Evolutionary conservation across 2,113 vertebrate genomes (phyloP), one percentile per base, ranked within the genome.

Genomic region (Carlito syrichta): DNA sequence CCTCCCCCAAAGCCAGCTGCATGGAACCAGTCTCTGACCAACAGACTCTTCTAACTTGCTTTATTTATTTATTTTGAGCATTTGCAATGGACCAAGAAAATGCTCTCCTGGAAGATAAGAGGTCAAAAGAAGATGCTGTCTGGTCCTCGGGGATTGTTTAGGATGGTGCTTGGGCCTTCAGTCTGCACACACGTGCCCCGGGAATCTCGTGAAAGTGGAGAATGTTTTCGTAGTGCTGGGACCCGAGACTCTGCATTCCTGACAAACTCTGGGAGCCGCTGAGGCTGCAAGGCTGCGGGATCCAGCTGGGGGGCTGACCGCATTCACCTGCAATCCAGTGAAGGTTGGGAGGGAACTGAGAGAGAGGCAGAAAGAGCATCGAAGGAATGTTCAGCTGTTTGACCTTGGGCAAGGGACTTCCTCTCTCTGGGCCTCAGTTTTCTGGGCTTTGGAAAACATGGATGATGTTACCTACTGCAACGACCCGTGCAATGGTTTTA

Each of bases 1-100:
- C 0, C 9, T 56, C 48, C 10, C 13, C n/a, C n/a, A n/a, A n/a
- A n/a, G 0, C 4, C 9, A 2, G 60, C 43, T 13, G 2, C 22
- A 1, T 1, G 6, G 82, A n/a, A 8, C 13, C 69, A 20, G 38
- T 43, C 50, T 81, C 48, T 14, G 32, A 86, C 12, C 43, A 9
- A 35, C 23, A 66, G 48, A 13, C 52, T 25, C 25, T 35, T 19
- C 17, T 13, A 23, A 8, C 48, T 54, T 14, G 25, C 56, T 60
- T 91, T 23, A 45, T 19, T 25, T 27, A n/a, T 30, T 63, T 63
- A 32, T 66, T 52, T 54, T 45, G 45, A 48, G 30, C 35, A 8
- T 68, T 91, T 91, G 52, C 38, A 13, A 0, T 2, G 6, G 30
- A 13, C 13, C 17, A 22, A 68, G 48, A 27, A 82, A 78, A 32